Conservation (phyloP, 37 sponge, comb jelly and placozoan species). For the Axinella damicornis region DNA sequence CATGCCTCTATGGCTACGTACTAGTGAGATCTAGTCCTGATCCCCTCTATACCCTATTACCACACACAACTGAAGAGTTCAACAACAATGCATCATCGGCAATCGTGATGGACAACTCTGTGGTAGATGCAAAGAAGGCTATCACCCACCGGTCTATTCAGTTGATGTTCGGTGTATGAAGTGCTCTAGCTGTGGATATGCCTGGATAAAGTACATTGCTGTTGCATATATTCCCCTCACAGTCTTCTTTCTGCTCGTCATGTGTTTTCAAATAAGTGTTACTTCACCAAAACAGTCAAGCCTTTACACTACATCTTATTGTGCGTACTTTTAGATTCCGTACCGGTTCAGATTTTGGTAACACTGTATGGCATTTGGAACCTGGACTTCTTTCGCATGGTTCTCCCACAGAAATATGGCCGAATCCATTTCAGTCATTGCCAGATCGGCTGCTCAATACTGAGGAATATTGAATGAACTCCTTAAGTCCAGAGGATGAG, state of each 20-base stretch:
- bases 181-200: neutral
- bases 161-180: slow-evolving; percentile 10
- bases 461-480: neutral
- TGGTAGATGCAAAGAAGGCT: slow-evolving; percentile 43
- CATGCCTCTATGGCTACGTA: no score
- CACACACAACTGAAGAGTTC: neutral
- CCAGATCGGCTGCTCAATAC: neutral
- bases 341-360: no score
- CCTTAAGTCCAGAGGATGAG: no score
- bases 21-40: no score
- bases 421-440: neutral
- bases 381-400: no score
- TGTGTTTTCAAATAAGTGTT: slow-evolving; percentile 60
- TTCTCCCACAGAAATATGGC: no score
- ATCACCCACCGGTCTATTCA: slow-evolving; percentile 44
- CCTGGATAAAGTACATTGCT: slow-evolving; percentile 7
- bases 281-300: slow-evolving; percentile 61
- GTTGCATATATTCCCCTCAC: slow-evolving; percentile 59
- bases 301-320: slow-evolving; percentile 3
- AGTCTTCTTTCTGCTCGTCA: slow-evolving; percentile 42
- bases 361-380: no score
- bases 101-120: slow-evolving; percentile 63
- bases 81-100: slow-evolving; percentile 15
- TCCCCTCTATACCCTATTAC: no score
- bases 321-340: neutral